Conservation (phyloP, 64 coral and sea anemone species). For the Porites lutea region DNA sequence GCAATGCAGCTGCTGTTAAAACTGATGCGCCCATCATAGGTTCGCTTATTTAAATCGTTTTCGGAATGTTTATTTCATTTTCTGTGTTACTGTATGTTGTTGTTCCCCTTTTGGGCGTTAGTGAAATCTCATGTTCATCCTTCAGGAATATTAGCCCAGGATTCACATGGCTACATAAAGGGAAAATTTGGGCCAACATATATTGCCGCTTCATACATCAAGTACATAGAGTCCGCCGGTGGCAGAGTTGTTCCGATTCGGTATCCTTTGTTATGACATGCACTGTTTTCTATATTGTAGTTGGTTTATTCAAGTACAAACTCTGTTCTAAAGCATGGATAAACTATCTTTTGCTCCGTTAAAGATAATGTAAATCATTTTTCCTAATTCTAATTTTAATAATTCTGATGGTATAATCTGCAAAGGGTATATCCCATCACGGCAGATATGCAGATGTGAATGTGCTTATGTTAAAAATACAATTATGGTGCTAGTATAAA, state of each 20-base stretch:
- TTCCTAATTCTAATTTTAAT: too few relatives aligned
- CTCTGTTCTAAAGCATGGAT: too few relatives aligned
- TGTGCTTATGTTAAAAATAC: too few relatives aligned
- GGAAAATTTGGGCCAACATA: constrained; percentile 63
- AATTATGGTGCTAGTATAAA: too few relatives aligned
- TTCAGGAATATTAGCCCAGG: constrained; percentile 60
- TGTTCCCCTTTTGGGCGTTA: too few relatives aligned
- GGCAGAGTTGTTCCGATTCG: constrained; percentile 85
- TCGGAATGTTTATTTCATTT: neutral
- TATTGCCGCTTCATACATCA: constrained; percentile 87
- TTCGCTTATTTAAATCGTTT: neutral
- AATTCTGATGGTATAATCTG: too few relatives aligned
- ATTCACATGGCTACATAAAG: constrained; percentile 1
- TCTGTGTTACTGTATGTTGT: neutral
- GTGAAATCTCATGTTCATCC: neutral
- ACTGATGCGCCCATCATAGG: constrained; percentile 88
- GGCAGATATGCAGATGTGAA: too few relatives aligned
- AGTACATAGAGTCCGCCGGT: constrained; percentile 86
- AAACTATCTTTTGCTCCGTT: too few relatives aligned
- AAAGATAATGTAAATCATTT: too few relatives aligned
- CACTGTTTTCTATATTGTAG: neutral
- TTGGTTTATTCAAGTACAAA: too few relatives aligned
- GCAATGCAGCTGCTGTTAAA: constrained; percentile 25
- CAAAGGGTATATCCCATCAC: too few relatives aligned
- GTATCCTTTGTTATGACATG: constrained; percentile 64